Evolutionary conservation across 2,888 invertebrate genomes (phyloP).

Genomic region (Phrixothrix hirtus): DNA sequence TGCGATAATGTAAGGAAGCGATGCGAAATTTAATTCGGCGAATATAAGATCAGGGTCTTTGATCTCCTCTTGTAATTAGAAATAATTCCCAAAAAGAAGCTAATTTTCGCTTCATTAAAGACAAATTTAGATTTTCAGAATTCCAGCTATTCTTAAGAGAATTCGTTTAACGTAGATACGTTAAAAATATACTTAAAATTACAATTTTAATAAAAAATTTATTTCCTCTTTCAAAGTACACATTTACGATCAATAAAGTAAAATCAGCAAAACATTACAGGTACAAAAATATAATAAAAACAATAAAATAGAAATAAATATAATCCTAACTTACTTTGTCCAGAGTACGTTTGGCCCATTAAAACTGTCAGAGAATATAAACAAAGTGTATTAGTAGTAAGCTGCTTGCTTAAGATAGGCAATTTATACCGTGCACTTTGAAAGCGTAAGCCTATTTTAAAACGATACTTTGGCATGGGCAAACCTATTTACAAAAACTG

Average conservation of each 20-base stretch:
- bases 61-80: constrained; percentile 22
- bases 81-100: constrained; percentile 20
- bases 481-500: constrained; percentile 27
- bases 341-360: background rate
- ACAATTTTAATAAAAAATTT: too few species aligned
- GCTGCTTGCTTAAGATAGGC: constrained; percentile 17
- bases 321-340: background rate
- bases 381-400: constrained; percentile 11
- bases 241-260: background rate
- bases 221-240: too few species aligned
- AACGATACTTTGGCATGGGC: constrained; percentile 19
- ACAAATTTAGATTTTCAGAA: constrained; percentile 16
- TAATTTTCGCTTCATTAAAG: constrained; percentile 24
- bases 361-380: constrained; percentile 3
- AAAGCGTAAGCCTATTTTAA: constrained; percentile 23
- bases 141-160: background rate
- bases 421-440: constrained; percentile 17
- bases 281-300: background rate
- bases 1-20: constrained; percentile 10
- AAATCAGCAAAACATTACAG: background rate
- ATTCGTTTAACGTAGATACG: background rate
- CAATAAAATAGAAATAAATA: background rate
- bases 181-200: background rate
- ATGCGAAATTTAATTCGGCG: constrained; percentile 17
- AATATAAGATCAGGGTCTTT: constrained; percentile 8